These are phyloP conservation scores for Mylabris sibirica DNA, from an alignment of 2,888 invertebrate genomes.

Conservation along the genomic window DNA sequence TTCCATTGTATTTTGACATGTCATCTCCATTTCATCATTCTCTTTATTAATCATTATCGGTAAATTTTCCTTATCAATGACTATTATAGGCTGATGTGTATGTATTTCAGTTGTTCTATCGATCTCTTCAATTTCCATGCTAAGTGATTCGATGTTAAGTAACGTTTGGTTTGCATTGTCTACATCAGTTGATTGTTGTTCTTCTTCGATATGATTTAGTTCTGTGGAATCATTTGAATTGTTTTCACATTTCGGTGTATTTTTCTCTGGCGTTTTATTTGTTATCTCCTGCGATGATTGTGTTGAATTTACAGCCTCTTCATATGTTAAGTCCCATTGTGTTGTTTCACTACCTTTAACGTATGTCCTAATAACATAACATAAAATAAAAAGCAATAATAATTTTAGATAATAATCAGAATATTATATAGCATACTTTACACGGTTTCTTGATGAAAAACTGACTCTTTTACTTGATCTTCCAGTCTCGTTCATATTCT, in stretches of 20 bases:
- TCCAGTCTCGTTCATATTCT: background rate
- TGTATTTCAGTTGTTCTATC: background rate
- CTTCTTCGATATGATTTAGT: background rate
- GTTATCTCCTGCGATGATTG: slow-evolving; percentile 24
- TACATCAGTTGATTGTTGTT: background rate
- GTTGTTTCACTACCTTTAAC: slow-evolving; percentile 50
- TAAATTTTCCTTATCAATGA: slow-evolving; percentile 24
- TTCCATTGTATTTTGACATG: background rate
- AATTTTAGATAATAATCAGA: background rate
- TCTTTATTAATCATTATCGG: background rate
- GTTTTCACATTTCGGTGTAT: background rate
- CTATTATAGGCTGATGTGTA: background rate
- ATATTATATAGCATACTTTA: background rate
- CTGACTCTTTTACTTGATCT: background rate
- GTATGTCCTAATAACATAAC: slow-evolving; percentile 46
- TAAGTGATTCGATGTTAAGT: background rate
- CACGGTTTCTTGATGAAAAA: slow-evolving; percentile 1
- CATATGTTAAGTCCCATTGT: slow-evolving; percentile 53
- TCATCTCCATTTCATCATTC: background rate
- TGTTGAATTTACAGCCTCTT: slow-evolving; percentile 46
- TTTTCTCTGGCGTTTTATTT: background rate
- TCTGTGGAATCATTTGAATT: background rate
- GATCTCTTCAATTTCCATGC: slow-evolving; percentile 12
- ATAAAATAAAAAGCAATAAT: slow-evolving; percentile 12
- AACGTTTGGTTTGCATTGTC: background rate